Conservation (phyloP, 1,140 invertebrate genomes). For the Nephila pilipes region DNA sequence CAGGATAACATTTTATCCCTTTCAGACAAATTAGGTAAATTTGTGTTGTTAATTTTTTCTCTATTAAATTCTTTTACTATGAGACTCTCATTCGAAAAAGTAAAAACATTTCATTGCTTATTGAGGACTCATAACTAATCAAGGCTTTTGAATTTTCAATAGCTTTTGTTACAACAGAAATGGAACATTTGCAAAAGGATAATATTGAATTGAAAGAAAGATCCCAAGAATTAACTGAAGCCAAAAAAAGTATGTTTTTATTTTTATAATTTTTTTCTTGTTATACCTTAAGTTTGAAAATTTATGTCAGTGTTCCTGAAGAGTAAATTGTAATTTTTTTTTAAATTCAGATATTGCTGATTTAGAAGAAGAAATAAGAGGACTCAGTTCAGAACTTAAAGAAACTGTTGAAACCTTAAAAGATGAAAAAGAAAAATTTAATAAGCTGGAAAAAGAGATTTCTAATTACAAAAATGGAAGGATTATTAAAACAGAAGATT, state of each 20-base stretch:
- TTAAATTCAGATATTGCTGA: not conserved
- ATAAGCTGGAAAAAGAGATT: not conserved
- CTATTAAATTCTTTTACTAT: too few relatives aligned
- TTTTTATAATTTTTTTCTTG: not conserved
- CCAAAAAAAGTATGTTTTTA: not conserved
- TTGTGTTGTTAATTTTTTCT: too few relatives aligned
- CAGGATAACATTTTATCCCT: not conserved
- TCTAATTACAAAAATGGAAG: not conserved
- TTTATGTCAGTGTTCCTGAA: too few relatives aligned
- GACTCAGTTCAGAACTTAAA: not conserved
- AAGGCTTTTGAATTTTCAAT: not conserved
- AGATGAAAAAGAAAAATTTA: not conserved
- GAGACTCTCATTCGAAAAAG: too few relatives aligned
- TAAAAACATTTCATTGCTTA: too few relatives aligned
- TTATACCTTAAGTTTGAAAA: not conserved
- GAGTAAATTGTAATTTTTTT: not conserved
- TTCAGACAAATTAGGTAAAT: constrained; percentile 15
- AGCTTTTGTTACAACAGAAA: not conserved
- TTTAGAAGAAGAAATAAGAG: not conserved
- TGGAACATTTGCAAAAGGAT: not conserved
- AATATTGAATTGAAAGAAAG: not conserved
- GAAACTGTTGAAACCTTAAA: not conserved
- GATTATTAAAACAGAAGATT: not conserved
- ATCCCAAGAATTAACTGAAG: not conserved
- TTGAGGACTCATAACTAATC: too few relatives aligned